phyloP scores from a whole-genome alignment of 1,140 invertebrate species.

The Heliconius hermathena region DNA sequence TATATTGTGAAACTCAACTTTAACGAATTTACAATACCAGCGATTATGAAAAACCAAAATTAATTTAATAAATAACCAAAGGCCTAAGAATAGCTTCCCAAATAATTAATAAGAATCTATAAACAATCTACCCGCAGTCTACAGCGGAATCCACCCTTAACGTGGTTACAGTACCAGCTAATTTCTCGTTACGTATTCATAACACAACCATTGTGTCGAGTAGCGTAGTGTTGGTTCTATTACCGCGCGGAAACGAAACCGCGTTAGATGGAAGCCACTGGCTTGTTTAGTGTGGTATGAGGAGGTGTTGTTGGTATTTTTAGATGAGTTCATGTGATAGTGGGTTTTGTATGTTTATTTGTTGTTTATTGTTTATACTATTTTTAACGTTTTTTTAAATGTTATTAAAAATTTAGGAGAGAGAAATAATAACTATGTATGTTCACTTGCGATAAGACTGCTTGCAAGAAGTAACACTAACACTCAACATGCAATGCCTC shows the following conservation, averaged over 20 bases:
- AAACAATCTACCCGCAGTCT: background rate
- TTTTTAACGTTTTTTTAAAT: no score
- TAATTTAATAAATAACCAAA: background rate
- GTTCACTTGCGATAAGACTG: no score
- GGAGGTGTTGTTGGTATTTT: slow-evolving; percentile 15
- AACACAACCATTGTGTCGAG: slow-evolving; percentile 63
- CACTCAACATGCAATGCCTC: no score
- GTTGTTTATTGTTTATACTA: no score
- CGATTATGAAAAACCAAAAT: background rate
- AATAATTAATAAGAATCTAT: slow-evolving; percentile 4
- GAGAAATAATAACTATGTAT: no score
- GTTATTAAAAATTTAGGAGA: no score
- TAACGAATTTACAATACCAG: no score
- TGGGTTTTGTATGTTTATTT: background rate
- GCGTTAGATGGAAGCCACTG: slow-evolving; percentile 46
- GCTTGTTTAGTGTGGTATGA: slow-evolving; percentile 28
- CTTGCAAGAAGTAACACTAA: no score
- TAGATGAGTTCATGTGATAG: background rate
- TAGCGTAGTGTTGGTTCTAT: slow-evolving; percentile 67
- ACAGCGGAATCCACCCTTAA: slow-evolving; percentile 11
- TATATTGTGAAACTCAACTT: no score
- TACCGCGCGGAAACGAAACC: slow-evolving; percentile 64
- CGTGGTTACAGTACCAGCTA: slow-evolving; percentile 46
- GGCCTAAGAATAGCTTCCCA: background rate
- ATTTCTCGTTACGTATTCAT: slow-evolving; percentile 72